Evolutionary conservation across 2,797 vertebrate genomes (phyloP), one percentile per base, ranked within the genome.

Genomic region (Huso huso): DNA sequence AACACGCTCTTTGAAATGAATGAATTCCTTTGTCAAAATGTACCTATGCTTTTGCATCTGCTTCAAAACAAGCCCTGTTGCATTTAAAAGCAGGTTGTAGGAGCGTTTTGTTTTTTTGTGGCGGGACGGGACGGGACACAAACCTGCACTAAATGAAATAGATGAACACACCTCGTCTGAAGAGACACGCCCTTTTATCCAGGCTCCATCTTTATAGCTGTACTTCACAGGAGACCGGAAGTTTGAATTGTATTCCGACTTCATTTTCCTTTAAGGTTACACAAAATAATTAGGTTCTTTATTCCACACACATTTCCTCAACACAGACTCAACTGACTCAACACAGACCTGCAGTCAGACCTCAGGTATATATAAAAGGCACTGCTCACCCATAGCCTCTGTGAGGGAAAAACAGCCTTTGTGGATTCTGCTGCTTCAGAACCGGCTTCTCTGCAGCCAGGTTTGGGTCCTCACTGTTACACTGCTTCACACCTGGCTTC

Each of bases 211-310:
- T 83, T 82, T 89, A 70, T 89, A 92, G 37, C 81, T 77, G 80
- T 93, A 94, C 11, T 90, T 87, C 65, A 84, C 70, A 23, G 93
- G 93, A 72, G 92, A 90, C 70, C 88, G 81, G 82, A 91, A 94
- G 71, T 92, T 93, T 70, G 90, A 83, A 75, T 81, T 88, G 72
- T 94, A 94, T 77, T 94, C 93, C 61, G 92, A 90, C 74, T 88
- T 93, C 75, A 86, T 72, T 71, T 84, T 92, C 79, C 93, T 94
- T 81, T 61, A n/a, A 75, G 73, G 78, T 60, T 48, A 72, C 55
- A 71, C 61, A 58, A 62, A 66, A 3, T 37, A 37, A 37, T 37
- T 37, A 37, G 23, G 23, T 37, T 37, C 23, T 37, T 37, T 37
- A 37, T 37, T 37, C 2, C 23, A 37, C 23, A 37, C 23, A 37